Evolutionary conservation across 1,140 invertebrate species (phyloP), one percentile per base, ranked within the genome.

Genomic region (Cylas formicarius): DNA sequence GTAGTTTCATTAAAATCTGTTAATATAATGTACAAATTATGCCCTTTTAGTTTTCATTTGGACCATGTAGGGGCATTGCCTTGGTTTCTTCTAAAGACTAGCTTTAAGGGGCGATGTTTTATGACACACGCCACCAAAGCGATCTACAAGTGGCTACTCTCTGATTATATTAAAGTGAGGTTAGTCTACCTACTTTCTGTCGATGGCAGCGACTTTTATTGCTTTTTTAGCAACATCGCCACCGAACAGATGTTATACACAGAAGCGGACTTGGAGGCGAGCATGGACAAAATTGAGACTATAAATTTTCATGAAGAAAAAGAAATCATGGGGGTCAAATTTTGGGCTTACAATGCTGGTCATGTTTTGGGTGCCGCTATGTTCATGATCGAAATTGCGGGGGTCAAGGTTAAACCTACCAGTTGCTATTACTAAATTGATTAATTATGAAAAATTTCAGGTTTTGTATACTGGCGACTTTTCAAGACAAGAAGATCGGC

Each of bases 111-210:
- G 3, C 75, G 93, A 48, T 98, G 95, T 66, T 99, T 97, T 61
- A 99, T 99, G 97, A 99, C 97, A 0, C 97, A 99, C 67, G 96
- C 97, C 2, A 97, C 97, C 0, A 99, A 99, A 77, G 96, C 96
- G 11, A 99, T 99, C 58, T 99, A 99, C 65, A 75, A 95, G 52
- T 99, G 95, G 94, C 75, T 99, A 13, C 71, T 99, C 0, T 96
- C 95, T 0, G 97, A 99, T 80, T 99, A 95, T 61, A 97, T 99
- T 41, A 98, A 98, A 86, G 95, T 99, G 34, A 88, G 81, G 80
- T 83, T 42, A 29, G 26, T 36, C n/a, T 27, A 43, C 16, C 7
- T 41, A 21, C 18, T 19, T 14, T 17, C 9, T 11, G 48, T 47
- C 37, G 11, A 22, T 13, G 26, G n/a, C n/a, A n/a, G n/a, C n/a